Evolutionary conservation across 2,888 invertebrate species (phyloP).

Genomic region (Heteromyza rotundicornis): DNA sequence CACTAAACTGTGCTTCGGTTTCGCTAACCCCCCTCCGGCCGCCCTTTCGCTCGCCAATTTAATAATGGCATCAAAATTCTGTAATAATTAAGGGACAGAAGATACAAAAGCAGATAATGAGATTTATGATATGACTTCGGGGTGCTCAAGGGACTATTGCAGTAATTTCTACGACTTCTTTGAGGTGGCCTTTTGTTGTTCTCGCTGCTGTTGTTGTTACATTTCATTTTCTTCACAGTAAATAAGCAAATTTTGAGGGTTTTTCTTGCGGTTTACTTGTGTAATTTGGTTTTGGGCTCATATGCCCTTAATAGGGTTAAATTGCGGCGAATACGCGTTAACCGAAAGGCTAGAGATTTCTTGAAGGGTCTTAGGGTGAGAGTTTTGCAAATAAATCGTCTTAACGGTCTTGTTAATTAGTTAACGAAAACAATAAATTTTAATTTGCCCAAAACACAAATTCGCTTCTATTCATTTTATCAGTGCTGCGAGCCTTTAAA

Average conservation of each 20-base stretch:
- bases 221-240: no score
- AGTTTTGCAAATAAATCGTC: conserved; percentile 12
- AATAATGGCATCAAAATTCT: background rate
- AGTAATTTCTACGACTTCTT: no score
- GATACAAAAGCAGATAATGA: background rate
- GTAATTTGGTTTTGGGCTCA: background rate
- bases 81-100: background rate
- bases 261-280: background rate
- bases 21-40: no score
- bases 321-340: background rate
- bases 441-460: background rate
- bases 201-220: no score
- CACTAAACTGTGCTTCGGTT: no score
- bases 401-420: conserved; percentile 14
- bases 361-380: no score
- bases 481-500: no score
- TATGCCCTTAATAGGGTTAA: background rate
- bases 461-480: background rate
- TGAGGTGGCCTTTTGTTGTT: no score
- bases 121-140: background rate
- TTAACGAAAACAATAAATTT: conserved; percentile 9
- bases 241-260: no score
- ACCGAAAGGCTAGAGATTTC: no score
- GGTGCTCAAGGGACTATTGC: background rate
- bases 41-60: background rate